These are phyloP conservation scores for Caenorhabditis sp. DNA, from an alignment of 2,888 invertebrate genomes.

Conservation along the genomic window DNA sequence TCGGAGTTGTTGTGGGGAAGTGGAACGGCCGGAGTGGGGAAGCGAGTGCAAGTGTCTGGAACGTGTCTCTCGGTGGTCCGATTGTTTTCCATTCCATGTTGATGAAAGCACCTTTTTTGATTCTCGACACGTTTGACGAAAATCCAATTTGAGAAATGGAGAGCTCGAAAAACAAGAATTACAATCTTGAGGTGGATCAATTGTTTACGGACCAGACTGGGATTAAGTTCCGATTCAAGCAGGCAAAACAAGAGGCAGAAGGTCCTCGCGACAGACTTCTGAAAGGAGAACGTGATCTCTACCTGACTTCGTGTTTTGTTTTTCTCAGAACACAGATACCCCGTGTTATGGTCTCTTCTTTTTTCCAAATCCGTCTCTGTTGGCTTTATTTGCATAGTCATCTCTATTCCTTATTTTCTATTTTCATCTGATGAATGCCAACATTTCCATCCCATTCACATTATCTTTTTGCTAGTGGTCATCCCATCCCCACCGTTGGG, in stretches of 20 bases:
- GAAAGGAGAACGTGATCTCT: background rate
- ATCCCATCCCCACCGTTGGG: too few species aligned
- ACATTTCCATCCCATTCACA: too few species aligned
- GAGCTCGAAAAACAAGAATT: slow-evolving; percentile 4
- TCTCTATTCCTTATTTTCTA: too few species aligned
- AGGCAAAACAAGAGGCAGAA: background rate
- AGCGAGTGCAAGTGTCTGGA: background rate
- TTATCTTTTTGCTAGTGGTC: too few species aligned
- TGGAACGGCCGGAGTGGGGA: background rate
- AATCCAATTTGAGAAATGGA: background rate
- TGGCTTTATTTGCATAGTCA: too few species aligned
- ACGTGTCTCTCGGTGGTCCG: background rate
- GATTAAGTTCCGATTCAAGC: background rate
- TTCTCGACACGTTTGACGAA: background rate
- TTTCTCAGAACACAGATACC: background rate
- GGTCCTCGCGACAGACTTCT: background rate
- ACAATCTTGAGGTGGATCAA: background rate
- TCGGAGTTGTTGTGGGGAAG: background rate
- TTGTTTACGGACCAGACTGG: slow-evolving; percentile 1
- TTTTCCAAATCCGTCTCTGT: too few species aligned
- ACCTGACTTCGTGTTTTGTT: background rate
- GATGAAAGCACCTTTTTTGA: background rate
- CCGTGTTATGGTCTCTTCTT: too few species aligned
- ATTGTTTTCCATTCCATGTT: background rate
- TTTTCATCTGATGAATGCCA: too few species aligned